Evolutionary conservation across 92 coral and sea anemone genomes (phyloP).

Genomic region (Plumapathes pennacea): DNA sequence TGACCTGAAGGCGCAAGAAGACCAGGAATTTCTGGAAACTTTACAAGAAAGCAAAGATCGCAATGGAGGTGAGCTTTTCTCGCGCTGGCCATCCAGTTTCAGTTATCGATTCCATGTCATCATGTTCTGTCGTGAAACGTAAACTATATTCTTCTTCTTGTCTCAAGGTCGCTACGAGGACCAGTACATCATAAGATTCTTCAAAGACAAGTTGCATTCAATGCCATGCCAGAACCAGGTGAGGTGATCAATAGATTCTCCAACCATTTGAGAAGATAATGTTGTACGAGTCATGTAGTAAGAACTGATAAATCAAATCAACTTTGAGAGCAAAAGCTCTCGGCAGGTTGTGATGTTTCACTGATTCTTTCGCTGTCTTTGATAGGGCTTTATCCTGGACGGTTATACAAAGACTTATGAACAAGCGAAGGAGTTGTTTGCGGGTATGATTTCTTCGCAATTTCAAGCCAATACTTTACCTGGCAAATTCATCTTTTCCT

Average conservation of each 20-base stretch:
- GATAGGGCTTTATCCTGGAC: slow-evolving; percentile 92
- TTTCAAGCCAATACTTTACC: too few relatives aligned
- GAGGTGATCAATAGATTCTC: neutral
- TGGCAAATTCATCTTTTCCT: too few relatives aligned
- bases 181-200: slow-evolving; percentile 93
- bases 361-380: neutral
- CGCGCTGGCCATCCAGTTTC: neutral
- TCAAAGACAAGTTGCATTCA: slow-evolving; percentile 89
- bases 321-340: neutral
- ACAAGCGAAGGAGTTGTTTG: slow-evolving; percentile 90
- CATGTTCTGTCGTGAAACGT: neutral
- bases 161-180: slow-evolving; percentile 89
- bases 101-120: neutral
- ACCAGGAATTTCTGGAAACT: slow-evolving; percentile 92
- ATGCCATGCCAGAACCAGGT: slow-evolving; percentile 98
- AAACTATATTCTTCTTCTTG: neutral
- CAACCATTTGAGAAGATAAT: neutral
- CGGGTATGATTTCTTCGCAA: slow-evolving; percentile 72
- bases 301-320: neutral
- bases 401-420: slow-evolving; percentile 97
- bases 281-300: neutral
- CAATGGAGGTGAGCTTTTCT: slow-evolving; percentile 65
- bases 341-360: neutral
- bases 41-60: slow-evolving; percentile 88
- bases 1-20: slow-evolving; percentile 94